Percentiles rank a stretch among this genome's conserved stretches.
These are phyloP conservation scores for Brachylomia viminalis DNA, from an alignment of 2,888 invertebrate genomes.

Conservation along the genomic window DNA sequence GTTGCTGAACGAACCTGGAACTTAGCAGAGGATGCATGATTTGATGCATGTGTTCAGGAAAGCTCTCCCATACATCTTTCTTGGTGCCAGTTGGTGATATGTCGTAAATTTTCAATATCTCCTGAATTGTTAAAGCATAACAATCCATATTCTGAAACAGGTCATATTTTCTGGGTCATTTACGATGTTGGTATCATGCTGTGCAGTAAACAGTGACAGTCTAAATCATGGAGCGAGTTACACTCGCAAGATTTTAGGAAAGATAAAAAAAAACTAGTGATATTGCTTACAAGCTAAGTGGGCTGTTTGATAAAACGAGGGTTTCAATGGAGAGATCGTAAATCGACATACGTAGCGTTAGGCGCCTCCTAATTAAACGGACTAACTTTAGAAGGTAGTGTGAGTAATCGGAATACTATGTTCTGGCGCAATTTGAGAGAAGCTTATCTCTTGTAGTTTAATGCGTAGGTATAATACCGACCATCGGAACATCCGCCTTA, in stretches of 20 bases:
- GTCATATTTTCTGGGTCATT: background rate
- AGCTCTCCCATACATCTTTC: slow-evolving; percentile 92
- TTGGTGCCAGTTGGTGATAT: slow-evolving; percentile 92
- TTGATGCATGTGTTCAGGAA: slow-evolving; percentile 93
- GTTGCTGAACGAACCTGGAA: slow-evolving; percentile 86
- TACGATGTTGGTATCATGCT: background rate
- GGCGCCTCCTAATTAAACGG: background rate
- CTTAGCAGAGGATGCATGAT: slow-evolving; percentile 94
- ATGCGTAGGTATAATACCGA: background rate
- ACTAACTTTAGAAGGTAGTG: background rate
- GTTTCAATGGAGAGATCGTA: background rate
- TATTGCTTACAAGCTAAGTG: background rate
- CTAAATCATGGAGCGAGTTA: background rate
- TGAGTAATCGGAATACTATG: background rate
- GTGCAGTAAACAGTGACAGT: background rate
- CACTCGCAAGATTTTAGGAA: background rate
- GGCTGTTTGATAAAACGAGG: background rate
- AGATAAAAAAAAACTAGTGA: background rate
- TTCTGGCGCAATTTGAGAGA: background rate
- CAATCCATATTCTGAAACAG: slow-evolving; percentile 92
- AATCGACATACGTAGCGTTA: background rate
- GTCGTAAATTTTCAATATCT: slow-evolving; percentile 93
- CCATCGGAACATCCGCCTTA: background rate
- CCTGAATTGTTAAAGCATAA: slow-evolving; percentile 95
- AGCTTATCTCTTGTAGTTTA: background rate